phyloP scores from a whole-genome alignment of 2,113 vertebrate species.

The Terrapene triunguis region DNA sequence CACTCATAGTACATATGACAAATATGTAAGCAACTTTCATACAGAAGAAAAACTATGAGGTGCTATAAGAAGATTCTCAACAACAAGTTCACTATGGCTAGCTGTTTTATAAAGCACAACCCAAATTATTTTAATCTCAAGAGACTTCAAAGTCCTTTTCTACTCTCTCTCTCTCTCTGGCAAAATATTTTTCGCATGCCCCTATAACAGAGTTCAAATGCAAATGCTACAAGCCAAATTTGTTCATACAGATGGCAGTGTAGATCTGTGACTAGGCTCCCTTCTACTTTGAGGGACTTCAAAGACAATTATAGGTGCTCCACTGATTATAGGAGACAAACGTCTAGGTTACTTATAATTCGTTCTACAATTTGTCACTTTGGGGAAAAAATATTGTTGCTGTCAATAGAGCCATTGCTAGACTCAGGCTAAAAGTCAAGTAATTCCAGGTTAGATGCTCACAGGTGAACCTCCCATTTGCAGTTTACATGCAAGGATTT shows the following conservation, averaged over 20 bases:
- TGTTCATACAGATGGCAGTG: not conserved
- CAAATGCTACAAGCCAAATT: not conserved
- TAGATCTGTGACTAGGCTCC: not conserved
- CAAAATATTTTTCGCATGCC: not conserved
- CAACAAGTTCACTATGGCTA: not conserved
- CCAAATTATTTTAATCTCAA: not conserved
- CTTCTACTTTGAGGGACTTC: not conserved
- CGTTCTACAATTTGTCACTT: fast-evolving
- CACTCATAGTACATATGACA: fast-evolving
- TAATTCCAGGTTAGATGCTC: not conserved
- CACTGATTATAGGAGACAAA: not conserved
- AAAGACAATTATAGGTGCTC: not conserved
- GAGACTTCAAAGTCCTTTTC: fast-evolving
- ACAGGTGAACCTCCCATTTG: not conserved
- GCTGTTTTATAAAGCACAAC: not conserved
- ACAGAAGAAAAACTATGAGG: fast-evolving
- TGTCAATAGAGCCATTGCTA: not conserved
- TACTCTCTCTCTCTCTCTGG: not conserved
- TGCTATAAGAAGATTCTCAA: fast-evolving
- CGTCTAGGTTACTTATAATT: not conserved
- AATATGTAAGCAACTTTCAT: fast-evolving
- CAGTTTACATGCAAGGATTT: not conserved
- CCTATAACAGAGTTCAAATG: fast-evolving
- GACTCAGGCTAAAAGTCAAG: not conserved
- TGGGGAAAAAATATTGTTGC: fast-evolving